phyloP scores from a whole-genome alignment of 2,888 invertebrate genomes.

The Neria commutata region DNA sequence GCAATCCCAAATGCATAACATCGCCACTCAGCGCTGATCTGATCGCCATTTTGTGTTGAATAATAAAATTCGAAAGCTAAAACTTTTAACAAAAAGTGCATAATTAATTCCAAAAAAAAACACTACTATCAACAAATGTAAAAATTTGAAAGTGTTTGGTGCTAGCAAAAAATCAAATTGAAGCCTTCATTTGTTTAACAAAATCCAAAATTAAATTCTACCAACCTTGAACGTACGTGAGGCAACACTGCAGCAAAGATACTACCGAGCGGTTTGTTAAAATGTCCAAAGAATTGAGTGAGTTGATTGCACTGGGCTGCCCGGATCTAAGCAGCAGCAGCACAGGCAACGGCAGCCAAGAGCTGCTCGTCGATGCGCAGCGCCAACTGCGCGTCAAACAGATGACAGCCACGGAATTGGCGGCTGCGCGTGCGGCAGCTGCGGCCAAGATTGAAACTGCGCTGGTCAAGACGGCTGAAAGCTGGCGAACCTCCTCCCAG shows the following conservation, averaged over 20 bases:
- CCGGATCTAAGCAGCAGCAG: constrained; percentile 46
- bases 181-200: not conserved
- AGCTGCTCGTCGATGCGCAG: constrained; percentile 43
- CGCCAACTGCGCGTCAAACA: constrained; percentile 57
- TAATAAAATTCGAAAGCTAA: constrained; percentile 17
- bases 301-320: constrained; percentile 55
- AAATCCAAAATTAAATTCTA: constrained; percentile 15
- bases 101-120: no score
- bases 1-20: constrained; percentile 32
- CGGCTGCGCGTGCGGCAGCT: constrained; percentile 44
- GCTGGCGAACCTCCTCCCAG: no score
- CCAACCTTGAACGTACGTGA: constrained; percentile 36
- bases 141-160: constrained; percentile 8
- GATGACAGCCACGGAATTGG: constrained; percentile 55
- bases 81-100: no score
- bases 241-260: constrained; percentile 15
- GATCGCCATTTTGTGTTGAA: constrained; percentile 23
- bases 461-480: constrained; percentile 32
- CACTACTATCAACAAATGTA: no score
- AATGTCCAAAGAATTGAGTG: constrained; percentile 56
- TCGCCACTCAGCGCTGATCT: not conserved
- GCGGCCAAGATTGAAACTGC: constrained; percentile 45
- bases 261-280: constrained; percentile 14
- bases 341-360: constrained; percentile 28
- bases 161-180: not conserved